These are phyloP conservation scores for Neostethus bicornis DNA, from an alignment of 2,797 vertebrate genomes.

Conservation along the genomic window DNA sequence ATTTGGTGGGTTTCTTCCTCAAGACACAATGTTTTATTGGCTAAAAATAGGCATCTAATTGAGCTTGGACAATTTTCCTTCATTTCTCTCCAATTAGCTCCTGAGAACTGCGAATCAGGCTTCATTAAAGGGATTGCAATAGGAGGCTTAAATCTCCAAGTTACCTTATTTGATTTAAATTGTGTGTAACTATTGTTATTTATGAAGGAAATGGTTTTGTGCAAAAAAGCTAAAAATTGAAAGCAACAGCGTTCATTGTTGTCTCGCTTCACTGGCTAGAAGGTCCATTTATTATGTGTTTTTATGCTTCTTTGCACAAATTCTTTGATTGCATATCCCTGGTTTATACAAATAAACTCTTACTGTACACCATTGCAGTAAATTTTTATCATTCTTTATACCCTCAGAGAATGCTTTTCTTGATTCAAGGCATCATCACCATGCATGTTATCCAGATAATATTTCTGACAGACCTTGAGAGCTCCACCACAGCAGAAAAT, in stretches of 20 bases:
- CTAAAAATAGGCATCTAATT: neutral
- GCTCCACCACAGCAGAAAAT: slow-evolving; percentile 43
- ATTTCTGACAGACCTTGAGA: slow-evolving; percentile 64
- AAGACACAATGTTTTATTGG: neutral
- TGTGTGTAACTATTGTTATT: slow-evolving; percentile 47
- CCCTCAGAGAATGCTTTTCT: slow-evolving; percentile 33
- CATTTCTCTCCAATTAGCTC: slow-evolving; percentile 22
- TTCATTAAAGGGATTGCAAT: slow-evolving; percentile 35
- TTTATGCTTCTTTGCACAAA: slow-evolving; percentile 13
- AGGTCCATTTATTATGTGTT: slow-evolving; percentile 13
- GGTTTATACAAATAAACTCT: slow-evolving; percentile 46
- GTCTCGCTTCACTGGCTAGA: slow-evolving; percentile 6
- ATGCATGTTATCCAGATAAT: slow-evolving; percentile 56
- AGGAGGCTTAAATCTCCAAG: slow-evolving; percentile 34
- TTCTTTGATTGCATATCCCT: slow-evolving; percentile 18
- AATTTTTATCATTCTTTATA: slow-evolving; percentile 48
- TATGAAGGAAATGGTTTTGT: slow-evolving; percentile 42
- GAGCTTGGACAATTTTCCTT: slow-evolving; percentile 11
- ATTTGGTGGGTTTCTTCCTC: neutral
- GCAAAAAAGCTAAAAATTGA: slow-evolving; percentile 30
- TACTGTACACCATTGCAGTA: slow-evolving; percentile 44
- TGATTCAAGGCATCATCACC: slow-evolving; percentile 55
- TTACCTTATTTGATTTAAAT: slow-evolving; percentile 16
- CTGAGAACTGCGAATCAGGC: slow-evolving; percentile 22
- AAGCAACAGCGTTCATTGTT: slow-evolving; percentile 25